Evolutionary conservation across 2,888 invertebrate genomes (phyloP).

Genomic region (Craniophora ligustri): DNA sequence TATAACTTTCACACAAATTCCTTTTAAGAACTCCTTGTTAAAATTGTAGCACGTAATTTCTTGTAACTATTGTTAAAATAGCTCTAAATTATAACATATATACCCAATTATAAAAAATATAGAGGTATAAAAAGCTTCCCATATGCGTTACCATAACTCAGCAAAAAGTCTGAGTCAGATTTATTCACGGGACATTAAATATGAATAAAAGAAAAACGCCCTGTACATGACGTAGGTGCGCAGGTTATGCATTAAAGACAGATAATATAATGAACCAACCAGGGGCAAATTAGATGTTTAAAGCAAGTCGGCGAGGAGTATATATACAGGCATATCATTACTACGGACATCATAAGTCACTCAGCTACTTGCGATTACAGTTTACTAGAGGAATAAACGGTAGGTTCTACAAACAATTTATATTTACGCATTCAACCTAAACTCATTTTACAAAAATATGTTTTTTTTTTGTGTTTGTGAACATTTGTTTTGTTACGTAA

Average conservation of each 20-base stretch:
- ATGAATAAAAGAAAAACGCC: constrained; percentile 30
- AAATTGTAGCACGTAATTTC: too few relatives aligned
- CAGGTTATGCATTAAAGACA: constrained; percentile 71
- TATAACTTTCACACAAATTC: too few relatives aligned
- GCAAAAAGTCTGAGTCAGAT: too few relatives aligned
- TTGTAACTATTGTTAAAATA: too few relatives aligned
- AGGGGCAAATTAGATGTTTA: constrained; percentile 80
- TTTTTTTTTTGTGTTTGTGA: not conserved
- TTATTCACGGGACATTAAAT: not conserved
- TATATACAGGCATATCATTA: constrained; percentile 74
- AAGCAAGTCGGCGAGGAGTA: constrained; percentile 65
- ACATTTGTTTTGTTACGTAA: not conserved
- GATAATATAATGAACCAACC: constrained; percentile 71
- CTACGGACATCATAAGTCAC: constrained; percentile 71
- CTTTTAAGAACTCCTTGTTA: too few relatives aligned
- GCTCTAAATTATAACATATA: too few relatives aligned
- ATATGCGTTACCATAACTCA: too few relatives aligned
- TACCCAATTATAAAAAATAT: too few relatives aligned
- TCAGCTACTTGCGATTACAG: constrained; percentile 61
- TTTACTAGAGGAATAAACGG: constrained; percentile 58
- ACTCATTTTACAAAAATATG: not conserved
- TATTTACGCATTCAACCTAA: not conserved
- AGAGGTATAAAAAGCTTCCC: too few relatives aligned
- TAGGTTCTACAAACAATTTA: constrained; percentile 54
- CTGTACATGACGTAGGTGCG: constrained; percentile 50